Conservation (phyloP, 2,113 vertebrate species). For the Raja brachyura region DNA sequence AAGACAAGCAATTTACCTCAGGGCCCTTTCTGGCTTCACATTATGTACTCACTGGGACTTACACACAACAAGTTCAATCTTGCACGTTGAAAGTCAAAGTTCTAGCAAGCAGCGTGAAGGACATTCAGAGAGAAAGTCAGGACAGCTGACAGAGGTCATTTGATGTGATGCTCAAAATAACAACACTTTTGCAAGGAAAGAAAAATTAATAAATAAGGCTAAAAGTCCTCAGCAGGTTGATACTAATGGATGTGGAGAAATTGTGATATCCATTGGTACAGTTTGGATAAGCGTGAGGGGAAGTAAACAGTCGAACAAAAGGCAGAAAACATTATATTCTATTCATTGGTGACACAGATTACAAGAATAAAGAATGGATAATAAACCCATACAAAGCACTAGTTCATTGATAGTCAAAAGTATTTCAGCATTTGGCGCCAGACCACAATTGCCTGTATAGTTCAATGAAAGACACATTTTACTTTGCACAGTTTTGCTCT, state of each 20-base stretch:
- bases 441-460: too few relatives aligned
- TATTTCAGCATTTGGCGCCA: too few relatives aligned
- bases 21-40: not conserved
- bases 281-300: not conserved
- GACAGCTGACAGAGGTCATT: not conserved
- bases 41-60: not conserved
- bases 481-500: too few relatives aligned
- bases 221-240: not conserved
- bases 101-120: not conserved
- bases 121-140: not conserved
- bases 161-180: not conserved
- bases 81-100: not conserved
- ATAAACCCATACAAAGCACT: not conserved
- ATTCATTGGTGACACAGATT: not conserved
- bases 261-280: not conserved
- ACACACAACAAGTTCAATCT: not conserved
- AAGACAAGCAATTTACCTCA: not conserved
- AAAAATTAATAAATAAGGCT: not conserved
- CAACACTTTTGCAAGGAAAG: not conserved
- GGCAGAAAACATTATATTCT: not conserved
- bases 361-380: not conserved
- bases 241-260: not conserved
- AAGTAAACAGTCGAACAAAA: not conserved
- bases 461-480: too few relatives aligned
- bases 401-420: too few relatives aligned